These are phyloP conservation scores for Morone saxatilis DNA, from an alignment of 2,113 vertebrate genomes.

Conservation along the genomic window DNA sequence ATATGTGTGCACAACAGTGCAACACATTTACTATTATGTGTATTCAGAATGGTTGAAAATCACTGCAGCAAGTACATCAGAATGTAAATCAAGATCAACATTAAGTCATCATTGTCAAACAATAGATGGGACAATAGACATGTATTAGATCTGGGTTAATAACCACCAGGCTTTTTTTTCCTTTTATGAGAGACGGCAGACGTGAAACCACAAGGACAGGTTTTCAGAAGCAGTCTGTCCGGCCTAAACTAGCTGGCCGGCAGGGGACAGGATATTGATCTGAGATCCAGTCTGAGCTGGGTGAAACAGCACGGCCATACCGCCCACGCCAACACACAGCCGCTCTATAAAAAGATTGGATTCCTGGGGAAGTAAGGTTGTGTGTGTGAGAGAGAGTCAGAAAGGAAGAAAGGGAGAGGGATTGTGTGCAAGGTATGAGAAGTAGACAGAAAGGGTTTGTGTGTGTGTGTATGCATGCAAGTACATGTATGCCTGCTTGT, in stretches of 20 bases:
- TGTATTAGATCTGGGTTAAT: conserved; percentile 15
- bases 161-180: conserved; percentile 18
- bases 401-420: not conserved
- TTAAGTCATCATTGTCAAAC: not conserved
- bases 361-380: conserved; percentile 54
- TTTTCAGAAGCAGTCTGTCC: conserved; percentile 62
- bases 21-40: not conserved
- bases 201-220: conserved; percentile 61
- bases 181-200: conserved; percentile 33
- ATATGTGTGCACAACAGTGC: not conserved
- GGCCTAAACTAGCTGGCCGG: conserved; percentile 63
- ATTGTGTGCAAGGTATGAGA: conserved; percentile 18
- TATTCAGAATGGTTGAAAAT: conserved; percentile 4
- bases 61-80: not conserved
- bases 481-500: conserved; percentile 33
- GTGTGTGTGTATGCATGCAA: conserved; percentile 10
- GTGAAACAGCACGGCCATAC: conserved; percentile 68
- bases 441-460: conserved; percentile 27
- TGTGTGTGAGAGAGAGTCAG: conserved; percentile 20
- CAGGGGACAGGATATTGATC: conserved; percentile 81
- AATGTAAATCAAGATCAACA: not conserved
- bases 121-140: not conserved
- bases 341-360: conserved; percentile 75
- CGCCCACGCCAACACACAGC: conserved; percentile 68
- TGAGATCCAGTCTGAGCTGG: conserved; percentile 77